Evolutionary conservation across 2,113 vertebrate species (phyloP), one percentile per base, ranked within the genome.

Genomic region (Excalfactoria chinensis): DNA sequence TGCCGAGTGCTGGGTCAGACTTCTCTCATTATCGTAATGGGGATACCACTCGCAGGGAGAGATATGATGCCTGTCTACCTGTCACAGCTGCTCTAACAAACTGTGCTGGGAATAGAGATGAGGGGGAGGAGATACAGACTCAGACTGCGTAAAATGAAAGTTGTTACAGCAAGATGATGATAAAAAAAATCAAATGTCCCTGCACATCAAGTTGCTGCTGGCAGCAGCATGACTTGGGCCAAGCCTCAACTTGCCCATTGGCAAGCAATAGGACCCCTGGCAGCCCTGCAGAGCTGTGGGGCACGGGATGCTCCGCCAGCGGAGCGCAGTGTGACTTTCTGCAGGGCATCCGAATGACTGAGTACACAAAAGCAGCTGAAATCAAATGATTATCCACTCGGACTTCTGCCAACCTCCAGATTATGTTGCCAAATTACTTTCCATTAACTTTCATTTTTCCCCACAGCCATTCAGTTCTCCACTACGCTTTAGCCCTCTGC

Each of bases 391-490:
- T 67, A 90, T 86, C 88, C 91, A 49, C 82, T 78, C 93, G 95
- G 92, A 62, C 23, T 63, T 55, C 78, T 30, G 66, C 96, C 93
- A 95, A 1, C 12, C 69, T 92, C 76, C 80, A 69, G 83, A 95
- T 88, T 82, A 91, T 93, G 84, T 84, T 88, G 91, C 92, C 93
- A 89, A 95, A 96, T 94, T 90, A 91, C 87, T 90, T 94, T 77
- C 92, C 94, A 86, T 91, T 94, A 95, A 95, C 70, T 93, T 95
- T 88, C 86, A 93, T 94, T 93, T 64, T 73, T 63, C 95, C 95
- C 92, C 84, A 67, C 76, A 93, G 84, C 72, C 90, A 73, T 51
- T 40, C 89, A 67, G 84, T n/a, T 12, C 53, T 64, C 35, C 53
- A 37, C 76, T 67, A 4, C n/a, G 13, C 51, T 28, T 25, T 7